phyloP scores from a whole-genome alignment of 2,113 vertebrate genomes.

The Chauna torquata region DNA sequence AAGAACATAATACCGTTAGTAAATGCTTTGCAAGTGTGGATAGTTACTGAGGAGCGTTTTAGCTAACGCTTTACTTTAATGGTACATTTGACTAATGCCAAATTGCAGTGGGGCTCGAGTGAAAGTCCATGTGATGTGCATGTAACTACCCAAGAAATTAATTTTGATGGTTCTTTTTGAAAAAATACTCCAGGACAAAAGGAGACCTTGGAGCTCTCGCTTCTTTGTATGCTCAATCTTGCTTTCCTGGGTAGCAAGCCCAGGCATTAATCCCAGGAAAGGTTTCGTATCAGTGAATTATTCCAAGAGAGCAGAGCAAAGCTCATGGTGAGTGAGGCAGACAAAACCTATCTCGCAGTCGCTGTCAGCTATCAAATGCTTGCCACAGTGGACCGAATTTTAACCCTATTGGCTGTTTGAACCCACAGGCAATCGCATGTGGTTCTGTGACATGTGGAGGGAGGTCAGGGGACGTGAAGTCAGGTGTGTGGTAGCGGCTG shows the following conservation, averaged over 20 bases:
- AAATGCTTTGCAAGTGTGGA: slow-evolving; percentile 45
- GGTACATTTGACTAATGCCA: slow-evolving; percentile 58
- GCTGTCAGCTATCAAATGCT: not conserved
- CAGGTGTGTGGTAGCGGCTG: not conserved
- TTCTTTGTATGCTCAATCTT: not conserved
- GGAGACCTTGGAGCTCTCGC: slow-evolving; percentile 1
- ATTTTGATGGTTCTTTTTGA: slow-evolving; percentile 15
- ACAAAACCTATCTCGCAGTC: not conserved
- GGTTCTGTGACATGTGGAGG: not conserved
- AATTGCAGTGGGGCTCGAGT: not conserved
- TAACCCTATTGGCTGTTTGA: not conserved
- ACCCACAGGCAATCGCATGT: accelerated
- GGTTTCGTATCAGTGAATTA: not conserved
- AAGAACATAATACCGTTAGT: not conserved
- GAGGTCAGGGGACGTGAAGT: not conserved
- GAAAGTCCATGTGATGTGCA: not conserved
- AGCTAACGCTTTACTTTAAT: slow-evolving; percentile 43
- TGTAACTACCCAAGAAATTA: slow-evolving; percentile 43
- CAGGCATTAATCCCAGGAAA: not conserved
- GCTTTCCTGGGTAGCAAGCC: not conserved
- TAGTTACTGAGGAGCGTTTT: slow-evolving; percentile 39
- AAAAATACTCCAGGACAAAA: not conserved
- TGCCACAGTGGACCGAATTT: not conserved
- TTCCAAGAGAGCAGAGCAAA: not conserved
- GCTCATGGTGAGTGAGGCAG: not conserved